Conservation (phyloP, 2,888 invertebrate species). For the Caenorhabditis sp. region DNA sequence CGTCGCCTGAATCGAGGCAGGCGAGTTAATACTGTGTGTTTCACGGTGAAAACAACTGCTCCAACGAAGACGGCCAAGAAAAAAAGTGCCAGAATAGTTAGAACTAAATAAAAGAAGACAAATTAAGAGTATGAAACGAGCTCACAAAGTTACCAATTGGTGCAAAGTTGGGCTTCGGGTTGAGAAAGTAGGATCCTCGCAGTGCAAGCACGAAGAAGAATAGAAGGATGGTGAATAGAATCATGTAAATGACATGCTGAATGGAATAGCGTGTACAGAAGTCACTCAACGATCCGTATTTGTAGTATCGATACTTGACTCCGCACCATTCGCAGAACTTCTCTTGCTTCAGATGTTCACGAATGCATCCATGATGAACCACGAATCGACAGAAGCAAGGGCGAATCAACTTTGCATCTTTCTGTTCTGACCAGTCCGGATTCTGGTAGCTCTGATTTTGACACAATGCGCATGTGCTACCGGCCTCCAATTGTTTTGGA, state of each 20-base stretch:
- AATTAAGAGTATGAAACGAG: not conserved
- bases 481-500: constrained; percentile 3
- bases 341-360: constrained; percentile 33
- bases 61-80: constrained; percentile 34
- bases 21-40: constrained; percentile 32
- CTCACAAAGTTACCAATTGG: constrained; percentile 11
- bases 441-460: constrained; percentile 47
- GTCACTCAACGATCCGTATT: constrained; percentile 47
- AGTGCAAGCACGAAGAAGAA: constrained; percentile 40
- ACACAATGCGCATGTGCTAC: constrained; percentile 29
- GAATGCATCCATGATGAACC: constrained; percentile 56
- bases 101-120: constrained; percentile 31
- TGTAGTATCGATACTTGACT: constrained; percentile 48
- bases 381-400: constrained; percentile 55
- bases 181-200: constrained; percentile 35
- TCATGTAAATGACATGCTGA: constrained; percentile 38
- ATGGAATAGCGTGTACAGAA: constrained; percentile 47
- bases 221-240: constrained; percentile 27
- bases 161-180: not conserved
- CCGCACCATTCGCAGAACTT: constrained; percentile 49
- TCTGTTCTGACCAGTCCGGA: constrained; percentile 31
- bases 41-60: constrained; percentile 38
- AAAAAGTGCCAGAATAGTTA: constrained; percentile 31
- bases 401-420: constrained; percentile 45
- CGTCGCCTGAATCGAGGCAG: constrained; percentile 51